Evolutionary conservation across 2,797 vertebrate genomes (phyloP), one percentile per base, ranked within the genome.

Genomic region (Melanotaenia maccullochi): DNA sequence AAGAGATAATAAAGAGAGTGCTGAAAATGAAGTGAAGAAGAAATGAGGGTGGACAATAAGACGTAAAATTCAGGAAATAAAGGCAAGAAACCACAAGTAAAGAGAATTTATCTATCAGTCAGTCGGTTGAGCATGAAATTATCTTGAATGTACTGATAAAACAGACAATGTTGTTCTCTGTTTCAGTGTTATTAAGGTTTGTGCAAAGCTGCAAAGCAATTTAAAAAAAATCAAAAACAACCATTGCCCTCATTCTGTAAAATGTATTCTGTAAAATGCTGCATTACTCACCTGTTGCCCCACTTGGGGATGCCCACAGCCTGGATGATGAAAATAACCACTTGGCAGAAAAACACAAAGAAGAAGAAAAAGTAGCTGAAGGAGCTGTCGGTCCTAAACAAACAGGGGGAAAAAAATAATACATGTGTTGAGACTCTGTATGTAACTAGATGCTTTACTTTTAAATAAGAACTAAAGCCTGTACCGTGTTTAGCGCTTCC

Each of bases 331-430:
- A 96, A 96, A 88, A 98, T 85, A 5, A 79, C 94, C 86, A 97
- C 95, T 94, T 99, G 98, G 94, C 92, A 96, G 87, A 98, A 96
- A 87, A 99, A 99, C 79, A 98, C 62, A 36, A 99, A 96, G 94
- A 99, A 99, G 95, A 99, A 99, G 85, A 96, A 94, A 87, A 99
- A 99, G 95, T 98, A 99, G 91, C 94, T 99, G 96, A 99, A 97
- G 91, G 98, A 99, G 88, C 97, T 99, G 95, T 99, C 97, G 0
- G 95, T 93, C 95, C 97, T 99, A 86, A 79, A 87, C n/a, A 81
- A n/a, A 1, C 62, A 65, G 69, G 0, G 61, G 63, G 68, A 75
- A n/a, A 38, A 8, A 18, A 1, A 2, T 12, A 25, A 3, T 38
- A 2, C 25, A 35, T 22, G 33, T 24, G 42, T 16, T 25, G 9